These are phyloP conservation scores for Andrena bucephala DNA, from an alignment of 2,888 invertebrate genomes.

Conservation along the genomic window DNA sequence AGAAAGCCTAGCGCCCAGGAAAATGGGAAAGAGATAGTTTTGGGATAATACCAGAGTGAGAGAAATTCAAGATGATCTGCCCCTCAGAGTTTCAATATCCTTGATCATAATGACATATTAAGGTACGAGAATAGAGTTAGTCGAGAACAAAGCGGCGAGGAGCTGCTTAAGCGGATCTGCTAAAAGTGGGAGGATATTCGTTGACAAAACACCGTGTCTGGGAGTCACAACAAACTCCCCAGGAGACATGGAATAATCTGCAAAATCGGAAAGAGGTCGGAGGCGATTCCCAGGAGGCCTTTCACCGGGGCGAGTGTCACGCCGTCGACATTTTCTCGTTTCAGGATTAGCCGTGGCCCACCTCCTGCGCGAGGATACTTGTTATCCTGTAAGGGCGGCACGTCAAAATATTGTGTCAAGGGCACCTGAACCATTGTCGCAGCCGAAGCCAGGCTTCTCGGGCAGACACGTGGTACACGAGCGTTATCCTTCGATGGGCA, in stretches of 20 bases:
- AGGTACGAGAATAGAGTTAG: background rate
- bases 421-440: slow-evolving; percentile 62
- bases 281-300: slow-evolving; percentile 56
- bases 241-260: slow-evolving; percentile 52
- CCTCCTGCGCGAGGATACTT: slow-evolving; percentile 43
- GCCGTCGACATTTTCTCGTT: slow-evolving; percentile 49
- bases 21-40: no score
- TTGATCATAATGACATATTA: background rate
- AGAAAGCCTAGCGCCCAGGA: no score
- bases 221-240: slow-evolving; percentile 70
- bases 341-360: slow-evolving; percentile 49
- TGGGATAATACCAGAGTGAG: no score
- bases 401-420: slow-evolving; percentile 82
- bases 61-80: no score
- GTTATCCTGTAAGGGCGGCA: slow-evolving; percentile 45
- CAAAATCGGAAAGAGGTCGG: slow-evolving; percentile 28
- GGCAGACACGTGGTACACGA: background rate
- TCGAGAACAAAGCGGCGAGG: background rate
- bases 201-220: slow-evolving; percentile 67
- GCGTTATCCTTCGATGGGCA: background rate
- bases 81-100: no score
- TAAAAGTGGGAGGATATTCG: slow-evolving; percentile 42
- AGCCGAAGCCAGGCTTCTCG: background rate
- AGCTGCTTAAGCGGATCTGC: background rate
- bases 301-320: slow-evolving; percentile 56